A percentile compares a stretch with the other conserved stretches of the same genome.
phyloP scores from a whole-genome alignment of 1,140 invertebrate species.

The Drosophila equinoxialis region DNA sequence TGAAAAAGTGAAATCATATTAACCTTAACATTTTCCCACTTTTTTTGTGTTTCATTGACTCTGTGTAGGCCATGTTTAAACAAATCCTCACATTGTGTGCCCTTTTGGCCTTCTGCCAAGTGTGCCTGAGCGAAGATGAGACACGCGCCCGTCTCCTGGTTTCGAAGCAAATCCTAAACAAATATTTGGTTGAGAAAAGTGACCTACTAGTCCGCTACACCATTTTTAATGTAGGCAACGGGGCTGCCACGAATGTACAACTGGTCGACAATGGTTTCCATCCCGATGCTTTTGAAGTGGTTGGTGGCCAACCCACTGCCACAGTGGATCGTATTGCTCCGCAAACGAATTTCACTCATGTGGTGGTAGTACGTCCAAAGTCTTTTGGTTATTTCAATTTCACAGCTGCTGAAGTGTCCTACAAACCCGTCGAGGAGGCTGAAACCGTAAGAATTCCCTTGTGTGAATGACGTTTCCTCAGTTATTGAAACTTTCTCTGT shows the following conservation, averaged over 20 bases:
- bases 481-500: constrained; percentile 22
- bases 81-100: constrained; percentile 61
- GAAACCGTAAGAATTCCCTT: constrained; percentile 84
- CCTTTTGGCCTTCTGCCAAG: constrained; percentile 63
- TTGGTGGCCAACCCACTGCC: constrained; percentile 92
- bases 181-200: constrained; percentile 98
- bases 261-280: constrained; percentile 95
- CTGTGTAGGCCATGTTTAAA: constrained; percentile 68
- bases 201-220: constrained; percentile 97
- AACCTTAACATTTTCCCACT: background rate
- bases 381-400: constrained; percentile 98
- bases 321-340: constrained; percentile 95
- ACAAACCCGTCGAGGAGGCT: constrained; percentile 91
- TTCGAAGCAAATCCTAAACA: constrained; percentile 97
- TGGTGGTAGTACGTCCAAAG: constrained; percentile 94
- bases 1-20: constrained; percentile 53
- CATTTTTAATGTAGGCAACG: constrained; percentile 92
- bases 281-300: constrained; percentile 92
- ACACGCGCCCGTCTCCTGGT: constrained; percentile 89
- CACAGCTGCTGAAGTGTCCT: constrained; percentile 96
- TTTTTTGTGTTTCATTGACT: constrained; percentile 4
- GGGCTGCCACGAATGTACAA: constrained; percentile 94
- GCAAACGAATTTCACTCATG: constrained; percentile 96
- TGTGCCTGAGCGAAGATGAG: constrained; percentile 85
- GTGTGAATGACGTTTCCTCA: no score